Base-by-base conservation (phyloP, 2,113 vertebrate species). In the Ammodramus savannarum region DNA sequence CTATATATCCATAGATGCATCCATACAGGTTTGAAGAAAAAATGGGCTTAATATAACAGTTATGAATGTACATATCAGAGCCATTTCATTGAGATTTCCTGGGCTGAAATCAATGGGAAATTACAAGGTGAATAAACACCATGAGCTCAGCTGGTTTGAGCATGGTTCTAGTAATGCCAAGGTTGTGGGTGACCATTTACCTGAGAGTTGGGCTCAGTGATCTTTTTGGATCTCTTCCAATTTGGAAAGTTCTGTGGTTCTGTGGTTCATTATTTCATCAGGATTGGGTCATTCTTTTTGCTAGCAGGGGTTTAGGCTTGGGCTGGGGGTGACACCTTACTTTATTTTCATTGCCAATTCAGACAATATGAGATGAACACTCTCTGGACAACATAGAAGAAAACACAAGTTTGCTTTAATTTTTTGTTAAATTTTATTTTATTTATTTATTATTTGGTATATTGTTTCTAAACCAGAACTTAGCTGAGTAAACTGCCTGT, bases 241-340 rank as follows among this genome's bases (percentile, higher is more conserved):
- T 13, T 51, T 36, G 14, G 38, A 76, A 43, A 32, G 15, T 21
- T 32, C 44, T 44, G 14, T 58, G 9, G 11, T 41, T 67, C 52
- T 51, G 36, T 36, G 26, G 17, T 22, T 27, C 38, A 51, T 29
- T 38, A 67, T 59, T 58, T 59, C 27, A 58, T 19, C 18, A 66
- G 27, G 9, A 52, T 10, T 66, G 32, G 15, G 10, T 58, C 8
- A 44, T 29, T 73, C n/a, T 48, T n/a, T 12, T 52, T 31, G 3
- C 1, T 18, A 51, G 6, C 21, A 61, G 14, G 34, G 27, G 20
- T 77, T 65, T 73, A 65, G 14, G 16, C 23, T 38, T 61, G 16
- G 6, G 6, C 4, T 52, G 49, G 34, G 11, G 25, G 8, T 15
- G 5, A 13, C 9, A 41, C 1, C 13, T 25, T 4, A n/a, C 10